A percentile compares a stretch with the other conserved stretches of the same genome.
These are phyloP conservation scores for Drosophila jambulina DNA, from an alignment of 1,140 invertebrate species.

Conservation along the genomic window DNA sequence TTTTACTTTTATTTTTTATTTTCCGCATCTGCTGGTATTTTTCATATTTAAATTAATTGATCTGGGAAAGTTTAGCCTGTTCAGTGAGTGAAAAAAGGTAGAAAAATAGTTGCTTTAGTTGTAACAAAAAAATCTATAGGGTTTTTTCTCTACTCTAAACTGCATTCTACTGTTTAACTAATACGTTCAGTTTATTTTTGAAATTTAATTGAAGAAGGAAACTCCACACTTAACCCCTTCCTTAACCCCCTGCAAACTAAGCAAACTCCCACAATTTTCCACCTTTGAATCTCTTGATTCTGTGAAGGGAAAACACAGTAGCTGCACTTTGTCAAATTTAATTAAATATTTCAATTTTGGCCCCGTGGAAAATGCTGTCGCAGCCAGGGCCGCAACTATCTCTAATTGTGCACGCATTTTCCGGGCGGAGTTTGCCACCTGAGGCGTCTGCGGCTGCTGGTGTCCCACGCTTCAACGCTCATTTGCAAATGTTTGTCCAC, in stretches of 20 bases:
- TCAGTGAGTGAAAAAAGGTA: neutral
- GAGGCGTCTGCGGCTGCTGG: constrained; percentile 51
- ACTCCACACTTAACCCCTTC: neutral
- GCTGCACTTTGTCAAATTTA: constrained; percentile 56
- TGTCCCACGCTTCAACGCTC: constrained; percentile 67
- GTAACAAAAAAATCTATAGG: neutral
- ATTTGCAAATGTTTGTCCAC: constrained; percentile 76
- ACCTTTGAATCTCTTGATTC: constrained; percentile 1
- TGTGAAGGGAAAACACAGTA: neutral
- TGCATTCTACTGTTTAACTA: too few species aligned
- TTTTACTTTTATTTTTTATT: neutral
- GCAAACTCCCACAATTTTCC: neutral
- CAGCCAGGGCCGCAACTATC: constrained; percentile 38
- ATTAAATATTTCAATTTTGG: constrained; percentile 71
- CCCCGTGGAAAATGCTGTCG: constrained; percentile 21
- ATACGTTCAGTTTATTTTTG: neutral
- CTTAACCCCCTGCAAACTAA: too few species aligned
- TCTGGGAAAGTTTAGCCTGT: neutral
- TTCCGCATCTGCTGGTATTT: neutral
- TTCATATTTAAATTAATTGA: neutral
- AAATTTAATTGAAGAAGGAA: neutral
- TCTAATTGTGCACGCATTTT: constrained; percentile 65
- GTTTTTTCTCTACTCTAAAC: neutral
- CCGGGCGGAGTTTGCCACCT: constrained; percentile 37
- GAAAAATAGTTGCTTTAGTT: neutral